Percentiles rank a stretch among this genome's conserved stretches.
phyloP scores from a whole-genome alignment of 2,113 vertebrate genomes.

The Alouatta palliata region DNA sequence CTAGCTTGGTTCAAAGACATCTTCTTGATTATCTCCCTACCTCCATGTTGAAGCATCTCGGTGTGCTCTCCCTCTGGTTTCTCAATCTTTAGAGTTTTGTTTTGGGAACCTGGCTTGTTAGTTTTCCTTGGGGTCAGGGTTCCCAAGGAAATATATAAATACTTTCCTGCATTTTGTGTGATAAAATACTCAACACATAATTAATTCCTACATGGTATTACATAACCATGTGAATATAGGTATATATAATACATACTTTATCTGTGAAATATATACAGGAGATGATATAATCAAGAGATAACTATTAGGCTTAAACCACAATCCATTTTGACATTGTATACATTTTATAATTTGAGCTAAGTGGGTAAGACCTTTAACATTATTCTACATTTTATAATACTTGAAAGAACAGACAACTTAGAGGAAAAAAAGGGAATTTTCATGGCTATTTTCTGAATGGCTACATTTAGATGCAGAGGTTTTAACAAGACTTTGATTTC shows the following conservation, averaged over 20 bases:
- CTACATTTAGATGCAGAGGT: slow-evolving; percentile 75
- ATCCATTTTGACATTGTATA: slow-evolving; percentile 56
- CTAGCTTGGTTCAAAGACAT: slow-evolving; percentile 25
- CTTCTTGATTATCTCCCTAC: neutral
- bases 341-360: slow-evolving; percentile 62
- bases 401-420: slow-evolving; percentile 68
- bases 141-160: slow-evolving; percentile 55
- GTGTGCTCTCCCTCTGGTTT: slow-evolving; percentile 3
- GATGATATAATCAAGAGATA: slow-evolving; percentile 38
- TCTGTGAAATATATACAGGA: neutral
- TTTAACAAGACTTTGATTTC: slow-evolving; percentile 78
- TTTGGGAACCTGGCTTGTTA: slow-evolving; percentile 56
- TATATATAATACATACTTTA: neutral
- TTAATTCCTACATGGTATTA: slow-evolving; percentile 21
- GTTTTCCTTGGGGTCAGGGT: slow-evolving; percentile 49
- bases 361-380: slow-evolving; percentile 65
- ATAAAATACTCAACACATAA: neutral
- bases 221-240: neutral
- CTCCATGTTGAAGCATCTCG: slow-evolving; percentile 33
- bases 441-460: slow-evolving; percentile 79
- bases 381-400: slow-evolving; percentile 63
- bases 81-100: slow-evolving; percentile 53
- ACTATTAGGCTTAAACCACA: slow-evolving; percentile 37
- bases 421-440: slow-evolving; percentile 58
- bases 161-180: slow-evolving; percentile 15